Evolutionary conservation across 1,140 invertebrate genomes (phyloP), one percentile per base, ranked within the genome.

Genomic region (Aethina tumida): DNA sequence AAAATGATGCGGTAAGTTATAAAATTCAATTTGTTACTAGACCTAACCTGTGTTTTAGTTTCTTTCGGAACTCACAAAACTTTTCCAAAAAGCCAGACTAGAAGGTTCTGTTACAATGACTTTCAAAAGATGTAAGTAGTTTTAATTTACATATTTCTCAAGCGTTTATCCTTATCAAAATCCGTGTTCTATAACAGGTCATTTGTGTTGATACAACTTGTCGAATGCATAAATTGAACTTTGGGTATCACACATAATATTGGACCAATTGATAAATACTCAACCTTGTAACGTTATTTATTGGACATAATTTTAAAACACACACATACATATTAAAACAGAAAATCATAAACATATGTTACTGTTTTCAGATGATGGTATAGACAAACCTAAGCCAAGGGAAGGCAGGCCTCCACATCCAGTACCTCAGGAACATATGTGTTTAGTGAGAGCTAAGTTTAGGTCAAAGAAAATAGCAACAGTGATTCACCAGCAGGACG

Each of bases 391-490:
- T 14, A 66, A 65, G 36, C 81, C 79, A 16, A 65, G 73, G 40
- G 59, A 68, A 52, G 72, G 68, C 2, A 70, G 60, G 60, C 72
- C 71, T 48, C 63, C 63, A 19, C 49, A 64, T 16, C 70, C 76
- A 37, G 70, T 71, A 50, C 73, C 73, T 17, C 55, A 63, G 18
- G 81, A 84, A 54, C 81, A 79, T 56, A 70, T 80, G 56, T 87
- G 84, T 64, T 60, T 87, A 42, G 66, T 87, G 7, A 59, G 82
- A 59, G 83, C 82, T 16, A 68, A 72, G 22, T 64, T 73, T 31
- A 73, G 75, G 46, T 80, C 75, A 18, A 83, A 79, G 47, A 88
- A 86, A 70, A 79, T 90, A 45, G 73, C 76, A 8, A 87, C 84
- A 45, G 68, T 86, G 41, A 80, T 88, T 60, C 74, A 77, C 58